Base-by-base conservation (phyloP, 2,113 vertebrate genomes). In the Tiliqua scincoides region DNA sequence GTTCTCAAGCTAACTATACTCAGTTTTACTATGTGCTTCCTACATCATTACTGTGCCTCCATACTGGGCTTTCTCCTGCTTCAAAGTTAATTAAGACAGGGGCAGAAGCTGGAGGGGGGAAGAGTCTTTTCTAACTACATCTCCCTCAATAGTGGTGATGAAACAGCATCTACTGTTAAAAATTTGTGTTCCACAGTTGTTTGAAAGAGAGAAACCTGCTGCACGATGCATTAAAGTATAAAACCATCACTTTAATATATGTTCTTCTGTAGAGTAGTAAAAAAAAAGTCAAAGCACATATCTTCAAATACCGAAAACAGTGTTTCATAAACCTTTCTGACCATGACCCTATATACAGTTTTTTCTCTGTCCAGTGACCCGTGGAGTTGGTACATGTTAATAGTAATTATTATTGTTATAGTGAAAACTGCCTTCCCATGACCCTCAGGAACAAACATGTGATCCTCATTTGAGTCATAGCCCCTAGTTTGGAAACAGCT, bases 51-150 rank as follows among this genome's bases (percentile, higher is more conserved):
- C 85, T 83, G 90, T 89, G 89, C 86, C 92, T 94, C 86, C 93
- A 85, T 90, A 82, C 88, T 91, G 86, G 92, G 90, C 79, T 93
- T 87, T 93, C 93, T 91, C 90, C 89, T 92, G 92, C 70, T 95
- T 94, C 81, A 88, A 88, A 92, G 89, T 94, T 95, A 95, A 94
- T 95, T 95, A 94, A 94, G 92, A 93, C 93, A 91, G 87, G 90
- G 90, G 89, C 65, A 92, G 90, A 88, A 87, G 83, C 92, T 90
- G 91, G 35, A 63, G 72, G 67, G 77, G 78, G 70, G 71, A 89
- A 79, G 80, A 92, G 70, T 89, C 88, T 89, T 74, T 92, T 86
- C 88, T 77, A 87, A 90, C 91, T 93, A 87, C 80, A 88, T 88
- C 54, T 93, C 88, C 89, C 73, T 88, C 86, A 92, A 92, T 91